Base-by-base conservation (phyloP, 2,797 vertebrate genomes). In the Lepus townsendii region DNA sequence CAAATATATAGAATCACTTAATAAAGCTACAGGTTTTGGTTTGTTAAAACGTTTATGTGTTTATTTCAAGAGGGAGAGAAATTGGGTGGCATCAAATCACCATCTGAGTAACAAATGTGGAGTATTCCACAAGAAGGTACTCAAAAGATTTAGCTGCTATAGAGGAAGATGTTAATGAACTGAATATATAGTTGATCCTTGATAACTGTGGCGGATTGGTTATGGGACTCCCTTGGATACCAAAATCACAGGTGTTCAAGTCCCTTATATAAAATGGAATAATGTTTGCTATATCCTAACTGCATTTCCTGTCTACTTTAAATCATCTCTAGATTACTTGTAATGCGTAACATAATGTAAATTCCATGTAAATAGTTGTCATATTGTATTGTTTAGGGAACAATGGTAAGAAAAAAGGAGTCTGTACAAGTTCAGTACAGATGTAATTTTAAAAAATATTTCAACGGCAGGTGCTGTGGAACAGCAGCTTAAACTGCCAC, bases 51-150 rank as follows among this genome's bases (percentile, higher is more conserved):
- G 7, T 76, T 90, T 68, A 57, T 57, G 54, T 87, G 17, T 83
- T 87, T 63, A 20, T 92, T 89, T 89, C 57, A 68, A 42, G 69
- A n/a, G 20, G 71, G 60, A 5, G 66, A 69, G 30, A 87, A 82
- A 26, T 68, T 50, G 24, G 24, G 22, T 3, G 32, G 57, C 6
- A 42, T 68, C 38, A 75, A 47, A 57, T 85, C n/a, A 91, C 60
- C 24, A 17, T 13, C n/a, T 80, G 52, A 65, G n/a, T 71, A 71
- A 52, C 22, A 47, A 27, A 14, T 83, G 8, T 13, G 50, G 12
- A 2, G 13, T 35, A 27, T 68, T 62, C 63, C 54, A 63, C 30
- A 71, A 76, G 57, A 76, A 16, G 24, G 32, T 66, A 10, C 35
- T 75, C 32, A 54, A 16, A 57, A 62, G 30, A 79, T 76, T 79